Evolutionary conservation across 2,888 invertebrate genomes (phyloP), one percentile per base, ranked within the genome.

Genomic region (Flabesymbios commensalis): DNA sequence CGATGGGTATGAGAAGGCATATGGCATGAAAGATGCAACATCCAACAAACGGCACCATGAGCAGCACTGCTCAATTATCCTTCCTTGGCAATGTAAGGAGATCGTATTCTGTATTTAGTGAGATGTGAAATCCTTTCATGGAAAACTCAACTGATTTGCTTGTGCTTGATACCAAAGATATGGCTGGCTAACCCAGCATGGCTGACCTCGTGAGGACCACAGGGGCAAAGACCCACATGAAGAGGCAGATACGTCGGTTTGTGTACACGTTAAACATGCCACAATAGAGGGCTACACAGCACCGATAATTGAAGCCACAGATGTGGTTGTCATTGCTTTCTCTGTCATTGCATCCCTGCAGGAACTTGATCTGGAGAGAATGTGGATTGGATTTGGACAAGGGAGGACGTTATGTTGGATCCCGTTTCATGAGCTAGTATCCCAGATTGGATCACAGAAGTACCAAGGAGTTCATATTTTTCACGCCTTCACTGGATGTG

Each of bases 401-500:
- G 57, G 67, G 5, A 10, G 41, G 26, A 51, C 56, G 19, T 14
- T 61, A 5, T 22, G 65, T 19, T 71, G 65, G 62, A 64, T 72
- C 49, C 65, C 65, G 5, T 29, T 69, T 4, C 62, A 68, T 68
- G 68, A 70, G 1, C 22, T 71, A 1, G 48, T 17, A 28, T 19
- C 45, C 4, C 7, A 59, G 22, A 39, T 71, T 24, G 65, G 69
- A 3, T 55, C 48, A n/a, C 60, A 67, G 24, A 69, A 64, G 22
- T 19, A 57, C 14, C 51, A 24, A 14, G 67, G 63, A 10, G 45
- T 69, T 5, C 57, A 49, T 1, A 62, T 49, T 55, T 71, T 72
- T 47, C 70, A 71, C 56, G 67, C 69, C 17, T 70, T 73, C 47
- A 70, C 70, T 54, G 72, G 69, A 1, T 71, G 69, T 55, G 70